Evolutionary conservation across 2,888 invertebrate species (phyloP).

Genomic region (Drosophila fulvimacula): DNA sequence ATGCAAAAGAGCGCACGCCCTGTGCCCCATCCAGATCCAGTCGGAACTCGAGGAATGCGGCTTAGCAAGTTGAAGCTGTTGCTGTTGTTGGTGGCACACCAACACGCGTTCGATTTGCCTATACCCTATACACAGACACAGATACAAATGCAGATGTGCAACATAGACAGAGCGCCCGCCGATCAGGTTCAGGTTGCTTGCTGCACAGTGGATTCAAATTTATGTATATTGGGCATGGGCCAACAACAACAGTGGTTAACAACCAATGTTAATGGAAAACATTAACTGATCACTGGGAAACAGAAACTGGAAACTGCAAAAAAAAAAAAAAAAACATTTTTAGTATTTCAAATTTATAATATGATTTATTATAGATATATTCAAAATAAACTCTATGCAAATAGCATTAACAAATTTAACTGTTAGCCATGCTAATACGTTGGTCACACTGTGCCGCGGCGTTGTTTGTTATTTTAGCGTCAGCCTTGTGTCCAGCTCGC

Average conservation of each 20-base stretch:
- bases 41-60: constrained; percentile 67
- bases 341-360: not conserved
- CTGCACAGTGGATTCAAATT: constrained; percentile 35
- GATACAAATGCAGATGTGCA: constrained; percentile 57
- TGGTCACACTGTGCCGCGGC: constrained; percentile 23
- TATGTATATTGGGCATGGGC: not conserved
- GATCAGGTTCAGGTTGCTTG: constrained; percentile 55
- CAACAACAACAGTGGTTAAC: not conserved
- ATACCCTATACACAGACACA: constrained; percentile 14
- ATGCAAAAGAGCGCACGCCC: constrained; percentile 53
- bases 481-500: constrained; percentile 13
- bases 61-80: constrained; percentile 66
- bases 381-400: not conserved
- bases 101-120: constrained; percentile 28
- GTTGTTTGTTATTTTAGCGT: constrained; percentile 49
- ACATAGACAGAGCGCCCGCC: constrained; percentile 45
- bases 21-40: constrained; percentile 42
- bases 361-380: not conserved
- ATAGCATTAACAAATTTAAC: too few species aligned
- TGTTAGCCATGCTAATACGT: not conserved
- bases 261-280: not conserved
- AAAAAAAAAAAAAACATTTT: not conserved
- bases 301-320: too few species aligned
- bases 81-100: constrained; percentile 35
- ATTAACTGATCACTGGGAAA: not conserved